Evolutionary conservation across 2,888 invertebrate genomes (phyloP), one percentile per base, ranked within the genome.

Genomic region (Seladonia tumulorum): DNA sequence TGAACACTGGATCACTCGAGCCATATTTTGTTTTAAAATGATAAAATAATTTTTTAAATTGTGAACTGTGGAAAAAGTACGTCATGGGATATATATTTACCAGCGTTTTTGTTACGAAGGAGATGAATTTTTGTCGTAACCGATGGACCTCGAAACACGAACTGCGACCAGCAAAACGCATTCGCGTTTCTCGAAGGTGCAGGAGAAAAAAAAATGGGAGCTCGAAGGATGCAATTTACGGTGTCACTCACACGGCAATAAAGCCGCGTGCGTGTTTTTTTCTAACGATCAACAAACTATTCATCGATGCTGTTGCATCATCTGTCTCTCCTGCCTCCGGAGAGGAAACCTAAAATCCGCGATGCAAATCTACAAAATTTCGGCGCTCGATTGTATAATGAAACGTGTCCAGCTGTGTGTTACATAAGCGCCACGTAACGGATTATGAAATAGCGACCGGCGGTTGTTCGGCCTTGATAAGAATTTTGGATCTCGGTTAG

Each of bases 391-490:
- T 75, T 72, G 72, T 66, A 68, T 76, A 81, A 83, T 73, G 10
- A 75, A 22, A 16, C 53, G 7, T 60, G 47, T 29, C 18, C 73
- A n/a, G 14, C 12, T 39, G n/a, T n/a, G n/a, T n/a, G 10, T 86
- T 85, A 72, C 42, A 35, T 49, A 84, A 86, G 25, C 12, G 14
- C 16, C 47, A 16, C 81, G 81, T 75, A 81, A 86, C 75, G 22
- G 14, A 16, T 84, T 72, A 78, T 29, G 84, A 81, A 84, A 86
- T 22, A 16, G 29, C 16, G 60, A 57, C 39, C 66, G 16, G 4
- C n/a, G n/a, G 47, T 81, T 60, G 49, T 49, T 49, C 22, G 75
- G 74, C 77, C 57, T 60, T 14, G 39, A 71, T 42, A 57, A 25
- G 0, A 39, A 22, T 66, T n/a, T 42, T 14, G 29, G 49, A 60